phyloP scores from a whole-genome alignment of 2,797 vertebrate genomes.

The Galagoides demidoff region DNA sequence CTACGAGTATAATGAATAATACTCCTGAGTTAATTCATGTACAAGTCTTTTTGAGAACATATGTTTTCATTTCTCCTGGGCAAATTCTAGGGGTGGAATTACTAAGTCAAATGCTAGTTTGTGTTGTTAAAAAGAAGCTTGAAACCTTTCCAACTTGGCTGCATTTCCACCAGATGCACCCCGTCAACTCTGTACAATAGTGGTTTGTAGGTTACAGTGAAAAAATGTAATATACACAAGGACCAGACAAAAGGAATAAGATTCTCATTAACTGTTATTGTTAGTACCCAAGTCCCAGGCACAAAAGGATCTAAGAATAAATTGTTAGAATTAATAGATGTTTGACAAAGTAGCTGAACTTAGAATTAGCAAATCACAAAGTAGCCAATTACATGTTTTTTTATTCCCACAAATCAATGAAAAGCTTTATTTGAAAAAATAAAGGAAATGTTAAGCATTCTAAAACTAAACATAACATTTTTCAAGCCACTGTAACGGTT shows the following conservation, averaged over 20 bases:
- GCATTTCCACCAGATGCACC: too few relatives aligned
- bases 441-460: neutral
- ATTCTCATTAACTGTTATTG: neutral
- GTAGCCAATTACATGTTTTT: neutral
- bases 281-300: neutral
- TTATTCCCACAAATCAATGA: neutral
- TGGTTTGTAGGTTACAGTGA: neutral
- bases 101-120: neutral
- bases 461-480: neutral
- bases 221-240: neutral
- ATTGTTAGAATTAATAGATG: neutral
- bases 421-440: neutral
- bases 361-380: neutral
- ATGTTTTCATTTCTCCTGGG: neutral
- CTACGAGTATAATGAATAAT: neutral
- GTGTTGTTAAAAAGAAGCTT: neutral
- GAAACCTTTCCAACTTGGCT: neutral
- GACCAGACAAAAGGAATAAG: neutral
- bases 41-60: neutral
- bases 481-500: too few relatives aligned
- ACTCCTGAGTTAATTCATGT: neutral
- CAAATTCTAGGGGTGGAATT: neutral
- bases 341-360: neutral
- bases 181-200: neutral
- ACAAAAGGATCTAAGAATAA: neutral